Base-by-base conservation (phyloP, 2,888 invertebrate species). In the Lymantria dispar region DNA sequence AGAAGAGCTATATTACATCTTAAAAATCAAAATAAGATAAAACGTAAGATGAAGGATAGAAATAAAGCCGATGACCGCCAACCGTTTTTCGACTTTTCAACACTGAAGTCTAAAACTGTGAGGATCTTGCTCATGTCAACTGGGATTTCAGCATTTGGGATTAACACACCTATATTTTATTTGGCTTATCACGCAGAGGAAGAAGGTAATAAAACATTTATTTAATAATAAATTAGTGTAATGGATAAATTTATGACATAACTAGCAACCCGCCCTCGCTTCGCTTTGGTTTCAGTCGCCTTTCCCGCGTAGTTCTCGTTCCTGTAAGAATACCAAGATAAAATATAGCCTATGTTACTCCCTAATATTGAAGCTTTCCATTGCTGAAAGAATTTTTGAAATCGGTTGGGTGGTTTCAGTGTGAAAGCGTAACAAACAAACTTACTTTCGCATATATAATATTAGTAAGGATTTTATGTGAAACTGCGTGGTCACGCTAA, bases 61-160 rank as follows among this genome's bases (percentile, higher is more conserved):
- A 95, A 94, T 74, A 95, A 95, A 68, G 76, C 90, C 38, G 96
- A 96, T 66, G 96, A 96, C 68, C 93, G 95, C 58, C 95, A 95
- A 39, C 96, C 97, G 0, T 97, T 97, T 86, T 95, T 97, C 75
- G 97, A 98, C 81, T 96, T 96, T 76, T 95, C 95, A 52, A 96
- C 97, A 8, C 90, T 98, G 54, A 94, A 94, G 74, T 97, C 97
- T 74, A 95, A 96, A 80, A 96, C 97, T 31, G 95, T 97, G 38
- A 94, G 96, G 68, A 96, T 97, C 66, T 86, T 97, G 52, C 92
- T 98, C 52, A 92, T 96, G 70, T 96, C 96, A 7, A 95, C 96
- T 1, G 95, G 95, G 8, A 94, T 97, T 77, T 93, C 93, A 11
- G 95, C 96, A 7, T 95, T 97, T 75, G 97, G 97, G 13, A 95